Conservation (phyloP, 37 sponge, comb jelly and placozoan species). For the Eunapius fragilis region DNA sequence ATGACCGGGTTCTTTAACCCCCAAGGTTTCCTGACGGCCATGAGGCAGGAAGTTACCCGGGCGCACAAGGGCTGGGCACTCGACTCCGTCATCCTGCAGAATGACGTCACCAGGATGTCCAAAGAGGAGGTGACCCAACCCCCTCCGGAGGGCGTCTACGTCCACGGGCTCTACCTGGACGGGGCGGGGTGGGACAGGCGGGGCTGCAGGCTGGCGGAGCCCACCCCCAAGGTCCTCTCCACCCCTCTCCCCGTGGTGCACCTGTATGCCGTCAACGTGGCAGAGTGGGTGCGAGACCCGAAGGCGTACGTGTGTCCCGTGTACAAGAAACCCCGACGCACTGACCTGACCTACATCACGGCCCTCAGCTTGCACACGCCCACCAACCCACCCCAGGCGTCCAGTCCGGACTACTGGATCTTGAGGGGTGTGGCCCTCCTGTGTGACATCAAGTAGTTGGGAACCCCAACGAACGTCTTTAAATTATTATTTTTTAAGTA, state of each 20-base stretch:
- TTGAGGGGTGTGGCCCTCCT: constrained; percentile 96
- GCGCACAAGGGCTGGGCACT: constrained; percentile 98
- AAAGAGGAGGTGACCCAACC: constrained; percentile 89
- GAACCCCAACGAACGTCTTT: no score
- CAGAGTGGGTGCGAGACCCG: constrained; percentile 72
- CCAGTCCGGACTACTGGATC: constrained; percentile 97
- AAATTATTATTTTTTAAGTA: no score
- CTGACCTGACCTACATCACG: constrained; percentile 99
- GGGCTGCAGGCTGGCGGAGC: constrained; percentile 80
- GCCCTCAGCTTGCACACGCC: constrained; percentile 82
- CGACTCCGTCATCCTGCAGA: constrained; percentile 93
- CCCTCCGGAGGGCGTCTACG: constrained; percentile 95
- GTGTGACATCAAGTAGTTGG: constrained; percentile 98
- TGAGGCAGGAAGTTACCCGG: constrained; percentile 96
- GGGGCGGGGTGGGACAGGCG: constrained; percentile 96
- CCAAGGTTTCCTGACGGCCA: constrained; percentile 98
- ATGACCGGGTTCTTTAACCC: constrained; percentile 99
- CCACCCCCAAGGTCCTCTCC: constrained; percentile 92
- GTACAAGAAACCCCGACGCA: constrained; percentile 98
- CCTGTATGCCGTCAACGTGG: constrained; percentile 91
- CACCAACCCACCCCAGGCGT: constrained; percentile 53
- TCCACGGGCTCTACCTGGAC: constrained; percentile 91
- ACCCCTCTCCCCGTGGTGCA: constrained; percentile 93
- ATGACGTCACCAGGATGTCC: constrained; percentile 88
- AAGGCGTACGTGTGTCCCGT: constrained; percentile 95